These are phyloP conservation scores for Mormoops blainvillei DNA, from an alignment of 2,113 vertebrate species.

Conservation along the genomic window DNA sequence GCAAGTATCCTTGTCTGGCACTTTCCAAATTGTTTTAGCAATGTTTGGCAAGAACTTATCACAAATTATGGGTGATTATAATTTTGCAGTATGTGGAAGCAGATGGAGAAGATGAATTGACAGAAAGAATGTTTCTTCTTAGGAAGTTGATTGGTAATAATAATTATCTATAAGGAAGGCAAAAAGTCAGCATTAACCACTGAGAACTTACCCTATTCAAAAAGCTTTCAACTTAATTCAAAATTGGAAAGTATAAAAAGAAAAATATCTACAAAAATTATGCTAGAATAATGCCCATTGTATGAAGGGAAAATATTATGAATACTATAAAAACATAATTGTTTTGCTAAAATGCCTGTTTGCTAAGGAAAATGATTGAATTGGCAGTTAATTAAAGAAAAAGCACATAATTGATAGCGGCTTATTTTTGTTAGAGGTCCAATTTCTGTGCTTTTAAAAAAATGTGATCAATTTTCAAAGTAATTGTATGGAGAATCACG, in stretches of 20 bases:
- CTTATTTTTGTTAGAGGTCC: conserved; percentile 15
- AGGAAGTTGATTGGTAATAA: conserved; percentile 81
- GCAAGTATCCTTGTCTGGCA: conserved; percentile 79
- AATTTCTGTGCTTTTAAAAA: not conserved
- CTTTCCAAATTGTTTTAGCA: conserved; percentile 85
- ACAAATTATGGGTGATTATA: conserved; percentile 85
- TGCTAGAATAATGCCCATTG: not conserved
- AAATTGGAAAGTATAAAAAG: not conserved
- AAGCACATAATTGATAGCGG: not conserved
- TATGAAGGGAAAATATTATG: conserved; percentile 40
- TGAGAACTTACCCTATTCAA: not conserved
- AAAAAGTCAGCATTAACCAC: not conserved
- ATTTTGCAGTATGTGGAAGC: conserved; percentile 84
- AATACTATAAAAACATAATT: conserved; percentile 46
- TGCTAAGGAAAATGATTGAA: conserved; percentile 47
- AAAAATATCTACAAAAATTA: not conserved
- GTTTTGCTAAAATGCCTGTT: conserved; percentile 52
- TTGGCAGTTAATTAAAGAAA: conserved; percentile 52
- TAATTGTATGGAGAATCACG: conserved; percentile 31
- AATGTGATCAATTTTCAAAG: not conserved
- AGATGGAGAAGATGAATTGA: conserved; percentile 82
- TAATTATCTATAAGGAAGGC: conserved; percentile 54
- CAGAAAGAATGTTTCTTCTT: conserved; percentile 78
- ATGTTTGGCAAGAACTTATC: conserved; percentile 83
- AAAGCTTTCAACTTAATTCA: not conserved